Evolutionary conservation across 2,113 vertebrate genomes (phyloP).

Genomic region (Rhipidura dahli): DNA sequence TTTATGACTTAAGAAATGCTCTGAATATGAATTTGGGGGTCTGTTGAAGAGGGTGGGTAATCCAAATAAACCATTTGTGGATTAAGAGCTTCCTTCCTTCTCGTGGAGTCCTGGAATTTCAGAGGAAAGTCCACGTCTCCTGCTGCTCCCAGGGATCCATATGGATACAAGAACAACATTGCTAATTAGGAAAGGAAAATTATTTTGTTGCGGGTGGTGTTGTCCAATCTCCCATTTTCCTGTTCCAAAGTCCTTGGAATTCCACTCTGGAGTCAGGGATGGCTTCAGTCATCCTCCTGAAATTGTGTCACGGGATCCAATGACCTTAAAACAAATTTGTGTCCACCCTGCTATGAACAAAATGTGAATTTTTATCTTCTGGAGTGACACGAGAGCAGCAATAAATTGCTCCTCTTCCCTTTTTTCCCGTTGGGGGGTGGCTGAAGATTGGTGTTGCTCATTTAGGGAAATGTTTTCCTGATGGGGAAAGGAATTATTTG

Average conservation of each 20-base stretch:
- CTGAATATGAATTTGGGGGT: background rate
- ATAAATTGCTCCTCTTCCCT: background rate
- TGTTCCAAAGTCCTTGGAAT: background rate
- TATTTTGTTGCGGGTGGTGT: background rate
- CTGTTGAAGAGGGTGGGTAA: accelerated
- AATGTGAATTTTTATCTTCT: background rate
- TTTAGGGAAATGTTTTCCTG: background rate
- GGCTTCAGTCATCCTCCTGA: background rate
- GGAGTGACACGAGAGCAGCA: background rate
- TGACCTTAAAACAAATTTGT: background rate
- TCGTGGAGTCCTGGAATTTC: background rate
- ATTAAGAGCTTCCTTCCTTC: background rate
- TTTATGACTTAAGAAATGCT: background rate
- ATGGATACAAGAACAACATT: accelerated
- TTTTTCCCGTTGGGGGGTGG: background rate
- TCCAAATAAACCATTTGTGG: background rate
- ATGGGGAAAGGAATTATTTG: background rate
- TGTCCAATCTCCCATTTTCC: background rate
- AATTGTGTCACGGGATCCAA: accelerated
- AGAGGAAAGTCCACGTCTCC: background rate
- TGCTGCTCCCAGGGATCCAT: accelerated
- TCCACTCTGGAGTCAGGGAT: background rate
- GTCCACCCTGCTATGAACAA: background rate
- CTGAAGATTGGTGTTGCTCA: background rate
- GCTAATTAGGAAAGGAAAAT: background rate